Evolutionary conservation across 2,888 invertebrate species (phyloP), one percentile per base, ranked within the genome.

Genomic region (Dugesia japonica): DNA sequence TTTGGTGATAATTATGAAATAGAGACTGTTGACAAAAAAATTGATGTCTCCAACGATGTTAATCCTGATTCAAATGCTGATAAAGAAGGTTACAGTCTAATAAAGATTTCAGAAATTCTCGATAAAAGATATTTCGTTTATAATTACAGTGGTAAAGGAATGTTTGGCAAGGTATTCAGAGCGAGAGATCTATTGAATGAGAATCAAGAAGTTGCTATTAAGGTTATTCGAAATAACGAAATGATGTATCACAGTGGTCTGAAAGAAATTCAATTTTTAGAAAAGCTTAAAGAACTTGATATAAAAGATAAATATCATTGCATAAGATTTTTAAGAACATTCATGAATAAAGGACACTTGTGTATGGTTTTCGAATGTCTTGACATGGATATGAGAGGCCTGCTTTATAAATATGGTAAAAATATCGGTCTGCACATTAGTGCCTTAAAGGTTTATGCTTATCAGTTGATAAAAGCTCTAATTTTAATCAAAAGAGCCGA

Each of bases 351-450:
- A 83, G 91, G 94, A 83, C 98, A 99, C 87, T 88, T 99, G 77
- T 99, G 98, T 84, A 91, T 99, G 89, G 98, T 98, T 17, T 91
- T 98, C 84, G 98, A 99, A 84, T 92, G 95, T 0, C 87, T 99
- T 79, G 86, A 86, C 80, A 87, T 87, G 87, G 87, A 87, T 80
- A 81, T 87, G 76, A 81, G 87, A 42, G 72, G 78, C 20, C 26
- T 90, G 71, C 84, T 99, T 75, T 98, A 98, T 85, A 98, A 98
- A 83, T 99, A 97, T 85, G 98, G 98, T 71, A 97, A 97, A 86
- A 94, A 95, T 80, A 86, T 88, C 26, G 95, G 97, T 0, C 88
- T 98, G 1, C 95, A 98, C 83, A 90, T 98, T 42, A 71, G 38
- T 86, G 97, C 97, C 0, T 97, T 98, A 7, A 87, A 94, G 78